A percentile compares a stretch with the other conserved stretches of the same genome.
Conservation (phyloP, 2,888 invertebrate genomes). For the Aelia acuminata region DNA sequence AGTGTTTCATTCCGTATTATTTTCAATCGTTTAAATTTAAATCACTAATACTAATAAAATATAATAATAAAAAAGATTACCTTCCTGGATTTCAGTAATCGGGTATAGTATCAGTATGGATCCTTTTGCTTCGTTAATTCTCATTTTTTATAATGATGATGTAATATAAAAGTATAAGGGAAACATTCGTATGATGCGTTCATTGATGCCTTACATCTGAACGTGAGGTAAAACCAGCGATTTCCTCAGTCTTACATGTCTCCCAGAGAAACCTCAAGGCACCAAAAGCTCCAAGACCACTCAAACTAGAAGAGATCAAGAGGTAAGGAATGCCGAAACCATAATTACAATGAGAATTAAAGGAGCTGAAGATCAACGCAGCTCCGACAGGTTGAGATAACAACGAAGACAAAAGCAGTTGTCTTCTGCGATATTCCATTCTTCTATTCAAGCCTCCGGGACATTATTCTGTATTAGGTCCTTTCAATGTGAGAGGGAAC, state of each 20-base stretch:
- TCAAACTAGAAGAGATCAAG: not conserved
- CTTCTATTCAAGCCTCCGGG: not conserved
- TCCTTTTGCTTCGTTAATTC: too few species aligned
- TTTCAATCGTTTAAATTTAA: too few species aligned
- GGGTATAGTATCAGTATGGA: too few species aligned
- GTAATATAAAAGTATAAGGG: too few species aligned
- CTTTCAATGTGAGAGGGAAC: not conserved
- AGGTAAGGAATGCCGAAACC: not conserved
- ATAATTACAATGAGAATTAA: not conserved
- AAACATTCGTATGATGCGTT: too few species aligned
- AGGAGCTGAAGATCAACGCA: not conserved
- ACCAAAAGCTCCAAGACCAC: not conserved
- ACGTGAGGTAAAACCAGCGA: not conserved
- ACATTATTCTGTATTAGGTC: not conserved
- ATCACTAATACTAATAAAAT: too few species aligned
- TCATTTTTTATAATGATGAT: too few species aligned
- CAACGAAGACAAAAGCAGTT: not conserved
- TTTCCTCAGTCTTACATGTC: not conserved
- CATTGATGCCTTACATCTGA: too few species aligned
- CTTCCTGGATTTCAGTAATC: too few species aligned
- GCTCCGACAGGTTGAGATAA: conserved; percentile 9
- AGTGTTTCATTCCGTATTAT: too few species aligned
- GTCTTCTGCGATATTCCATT: not conserved
- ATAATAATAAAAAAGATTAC: too few species aligned
- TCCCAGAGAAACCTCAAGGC: not conserved